Evolutionary conservation across 53 echinoderm and acorn worm species (phyloP), one percentile per base, ranked within the genome.

Genomic region (Glandiceps talaboti): DNA sequence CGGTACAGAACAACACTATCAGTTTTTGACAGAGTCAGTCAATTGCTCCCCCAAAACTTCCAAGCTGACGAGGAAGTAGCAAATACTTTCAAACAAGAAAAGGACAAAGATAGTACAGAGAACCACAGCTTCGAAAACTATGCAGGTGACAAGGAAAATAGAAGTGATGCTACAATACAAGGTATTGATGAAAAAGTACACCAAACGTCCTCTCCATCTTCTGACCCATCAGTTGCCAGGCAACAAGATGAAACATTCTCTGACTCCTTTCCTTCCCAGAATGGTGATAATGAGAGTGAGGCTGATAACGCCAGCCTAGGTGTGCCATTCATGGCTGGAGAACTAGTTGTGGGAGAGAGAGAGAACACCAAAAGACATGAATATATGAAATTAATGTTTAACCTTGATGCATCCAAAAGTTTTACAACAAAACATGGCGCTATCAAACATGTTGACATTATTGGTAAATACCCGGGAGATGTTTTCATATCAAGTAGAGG

Each of bases 361-460:
- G 93, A 93, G 32, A 88, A 88, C 83, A 75, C 87, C 77, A 92
- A 92, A 75, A 79, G 87, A 28, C 87, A 89, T 75, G 89, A 87
- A 76, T 79, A 82, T 27, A 33, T 94, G 27, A 76, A 78, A 32
- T 77, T 76, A 0, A 73, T 94, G 73, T 82, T 94, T n/a, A 74
- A 75, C 30, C 80, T 94, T 45, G 74, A 87, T 76, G 84, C 87
- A 10, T 77, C 33, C 12, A 77, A 31, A 28, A 79, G 28, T 25
- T 94, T 94, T 79, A 85, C 83, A 31, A 87, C 83, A 80, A 89
- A 88, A 81, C 87, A 82, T 80, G 94, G 94, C 27, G 77, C 73
- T 30, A 31, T 94, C 29, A 74, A 25, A 1, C 94, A 94, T 75
- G 83, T 85, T 27, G 89, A 89, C 77, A 80, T 94, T 73, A 76